A percentile compares a stretch with the other conserved stretches of the same genome.
phyloP scores from a whole-genome alignment of 2,888 invertebrate species.

The Hemicrepidius hirtus region DNA sequence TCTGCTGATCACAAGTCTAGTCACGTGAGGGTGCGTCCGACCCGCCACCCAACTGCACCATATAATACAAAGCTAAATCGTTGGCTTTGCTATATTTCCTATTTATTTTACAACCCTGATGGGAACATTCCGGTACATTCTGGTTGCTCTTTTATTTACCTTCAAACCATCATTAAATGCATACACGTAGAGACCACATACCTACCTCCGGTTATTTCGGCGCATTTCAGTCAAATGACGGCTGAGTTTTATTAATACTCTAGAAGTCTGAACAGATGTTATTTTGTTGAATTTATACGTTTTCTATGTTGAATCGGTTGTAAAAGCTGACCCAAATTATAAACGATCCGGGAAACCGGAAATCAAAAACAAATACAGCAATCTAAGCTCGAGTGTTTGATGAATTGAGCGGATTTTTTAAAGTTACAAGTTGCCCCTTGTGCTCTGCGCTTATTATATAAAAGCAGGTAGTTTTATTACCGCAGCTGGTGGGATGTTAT shows the following conservation, averaged over 20 bases:
- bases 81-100: constrained; percentile 44
- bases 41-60: constrained; percentile 32
- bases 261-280: constrained; percentile 41
- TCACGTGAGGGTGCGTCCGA: constrained; percentile 45
- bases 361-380: constrained; percentile 32
- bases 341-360: constrained; percentile 31
- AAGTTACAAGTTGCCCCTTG: not conserved
- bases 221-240: constrained; percentile 33
- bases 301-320: constrained; percentile 35
- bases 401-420: constrained; percentile 3
- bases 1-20: constrained; percentile 33
- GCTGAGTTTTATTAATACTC: constrained; percentile 37
- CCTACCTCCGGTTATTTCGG: constrained; percentile 21
- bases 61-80: constrained; percentile 40
- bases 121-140: constrained; percentile 38
- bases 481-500: constrained; percentile 33
- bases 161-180: constrained; percentile 31
- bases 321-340: constrained; percentile 38
- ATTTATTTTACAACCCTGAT: constrained; percentile 47
- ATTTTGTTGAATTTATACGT: constrained; percentile 34
- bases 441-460: not conserved
- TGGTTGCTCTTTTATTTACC: constrained; percentile 38
- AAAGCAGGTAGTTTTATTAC: constrained; percentile 34
- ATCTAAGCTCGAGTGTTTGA: constrained; percentile 5
- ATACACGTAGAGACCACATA: constrained; percentile 11